Evolutionary conservation across 2,888 invertebrate species (phyloP), one percentile per base, ranked within the genome.

Genomic region (Eristalis arbustorum): DNA sequence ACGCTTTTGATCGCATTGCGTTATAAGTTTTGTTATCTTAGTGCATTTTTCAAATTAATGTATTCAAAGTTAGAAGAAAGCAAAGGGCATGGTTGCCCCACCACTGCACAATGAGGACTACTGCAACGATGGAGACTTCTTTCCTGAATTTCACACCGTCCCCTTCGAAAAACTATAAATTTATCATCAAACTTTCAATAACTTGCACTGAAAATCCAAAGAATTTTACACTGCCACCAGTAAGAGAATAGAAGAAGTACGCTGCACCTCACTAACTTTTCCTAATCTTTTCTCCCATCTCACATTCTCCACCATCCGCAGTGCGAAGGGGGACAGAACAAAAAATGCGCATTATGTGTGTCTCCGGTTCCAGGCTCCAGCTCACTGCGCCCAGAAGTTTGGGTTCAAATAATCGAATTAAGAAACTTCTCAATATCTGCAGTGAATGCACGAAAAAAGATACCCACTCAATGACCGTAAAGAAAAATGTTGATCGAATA

Each of bases 131-230:
- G 64, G 72, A 68, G 25, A 77, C 37, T 69, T 59, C 59, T 64
- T 78, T 62, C 14, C 57, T 56, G 23, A 62, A 64, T 73, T 83
- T 79, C 72, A 57, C 83, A 87, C 63, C 78, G 63, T 67, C 31
- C 10, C 10, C 71, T 83, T 83, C 69, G 78, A 79, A 83, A 80
- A 87, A 83, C 87, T 87, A 83, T 87, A 87, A 87, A 87, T 87
- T 87, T 87, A 87, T 87, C 87, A 83, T 87, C 83, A 87, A 87
- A 87, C 87, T 87, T 87, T 87, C 87, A 87, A 87, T 87, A 87
- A 83, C 78, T 87, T 78, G 74, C 77, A 71, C 82, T 31, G 49
- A 83, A 79, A 71, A 49, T 67, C 57, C 22, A 37, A 82, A 63
- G 42, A 66, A 79, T 74, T 71, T 79, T 71, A 56, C 69, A 61